Evolutionary conservation across 53 echinoderm and acorn worm genomes (phyloP), one percentile per base, ranked within the genome.

Genomic region (Patiria pectinifera): DNA sequence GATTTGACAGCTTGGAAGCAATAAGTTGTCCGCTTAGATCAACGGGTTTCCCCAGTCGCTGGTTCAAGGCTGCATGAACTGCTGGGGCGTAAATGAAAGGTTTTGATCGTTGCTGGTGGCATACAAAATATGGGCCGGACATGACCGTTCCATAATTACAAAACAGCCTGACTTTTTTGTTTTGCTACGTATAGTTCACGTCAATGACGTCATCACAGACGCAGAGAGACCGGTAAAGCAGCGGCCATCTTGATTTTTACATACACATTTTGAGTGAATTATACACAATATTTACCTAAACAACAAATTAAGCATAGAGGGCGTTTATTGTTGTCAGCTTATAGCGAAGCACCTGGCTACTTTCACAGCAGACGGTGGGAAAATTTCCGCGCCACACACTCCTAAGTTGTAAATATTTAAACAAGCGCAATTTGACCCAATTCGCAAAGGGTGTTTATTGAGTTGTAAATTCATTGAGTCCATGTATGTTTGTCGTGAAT

Each of bases 1-100:
- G 90, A 90, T 80, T 90, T 90, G 90, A 90, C 90, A 90, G 90
- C 80, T 90, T 81, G 90, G 90, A 69, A 90, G 90, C 90, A 90
- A 90, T 90, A 90, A 90, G 90, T 90, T 90, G 90, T 90, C 90
- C 21, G 90, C 63, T 63, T 90, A 90, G 90, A 90, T 90, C 90
- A 90, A 63, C 80, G 90, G 58, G 45, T 90, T 53, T 8, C 53
- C 90, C 24, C 47, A 46, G 22, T 44, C 81, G 12, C 26, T 22
- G 81, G 90, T 90, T 90, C 90, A 90, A 90, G 90, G 90, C 90
- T 90, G 69, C 80, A 43, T 48, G 80, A 81, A 80, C 90, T 82
- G 81, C 69, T 90, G 22, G 90, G 90, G 90, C 90, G 90, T 90
- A 90, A 90, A 81, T 90, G 81, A 90, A 11, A 66, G 81, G 90